Base-by-base conservation (phyloP, 2,797 vertebrate species). In the Knipowitschia caucasica region DNA sequence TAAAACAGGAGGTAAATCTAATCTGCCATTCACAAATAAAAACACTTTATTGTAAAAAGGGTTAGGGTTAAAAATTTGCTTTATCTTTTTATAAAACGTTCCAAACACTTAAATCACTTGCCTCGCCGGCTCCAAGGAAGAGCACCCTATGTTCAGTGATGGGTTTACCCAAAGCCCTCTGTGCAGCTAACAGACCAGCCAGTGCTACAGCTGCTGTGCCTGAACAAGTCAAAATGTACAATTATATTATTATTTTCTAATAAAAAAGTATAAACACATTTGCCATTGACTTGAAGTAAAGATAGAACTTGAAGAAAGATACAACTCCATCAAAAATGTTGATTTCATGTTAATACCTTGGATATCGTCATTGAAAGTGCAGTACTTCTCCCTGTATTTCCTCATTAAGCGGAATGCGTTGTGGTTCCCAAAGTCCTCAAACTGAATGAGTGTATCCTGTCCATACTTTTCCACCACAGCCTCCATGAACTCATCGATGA, bases 401-500 rank as follows among this genome's bases (percentile, higher is more conserved):
- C 93, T 89, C 10, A 98, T 75, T 57, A 99, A 95, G 12, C 95
- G 92, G 74, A 98, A 99, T 1, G 97, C 97, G 0, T 99, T 99
- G 87, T 96, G 94, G 86, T 99, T 99, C 12, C 97, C 97, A 57
- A 99, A 99, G 83, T 99, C 96, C 62, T 99, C 97, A 74, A 99
- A 99, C 33, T 99, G 97, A 81, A 99, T 99, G 15, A 99, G 91
- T 0, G 94, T 97, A 78, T 92, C 93, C 81, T 92, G 95, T 27
- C 95, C 96, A 0, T 98, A 99, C 88, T 95, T 95, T 43, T 94
- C 91, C 50, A 94, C 93, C 18, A 99, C 92, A 14, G 95, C 96
- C 45, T 96, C 94, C 96, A 99, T 99, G 40, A 99, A 99, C 57
- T 99, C 96, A 47, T 99, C 96, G 4, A 99, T 98, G 17, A 99